These are phyloP conservation scores for Choristoneura rosaceana DNA, from an alignment of 2,888 invertebrate species.

Conservation along the genomic window DNA sequence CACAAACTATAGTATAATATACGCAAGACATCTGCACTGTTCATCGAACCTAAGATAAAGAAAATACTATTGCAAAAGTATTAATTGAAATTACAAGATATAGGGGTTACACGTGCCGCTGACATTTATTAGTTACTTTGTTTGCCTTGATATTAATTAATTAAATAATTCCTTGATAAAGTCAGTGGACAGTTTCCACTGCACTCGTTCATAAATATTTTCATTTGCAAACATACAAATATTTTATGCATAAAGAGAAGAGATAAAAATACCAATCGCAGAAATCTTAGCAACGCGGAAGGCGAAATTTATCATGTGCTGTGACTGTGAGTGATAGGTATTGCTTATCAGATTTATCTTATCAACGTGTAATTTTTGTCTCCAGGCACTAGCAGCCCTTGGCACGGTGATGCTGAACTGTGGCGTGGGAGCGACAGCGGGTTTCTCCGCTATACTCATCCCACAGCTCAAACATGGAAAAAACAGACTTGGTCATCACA, in stretches of 20 bases:
- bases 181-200: background rate
- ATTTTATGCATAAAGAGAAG: background rate
- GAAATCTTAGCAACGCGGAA: background rate
- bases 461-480: slow-evolving; percentile 80
- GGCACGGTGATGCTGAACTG: slow-evolving; percentile 85
- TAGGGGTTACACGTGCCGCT: slow-evolving; percentile 30
- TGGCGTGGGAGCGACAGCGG: slow-evolving; percentile 86
- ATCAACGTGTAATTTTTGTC: slow-evolving; percentile 44
- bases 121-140: slow-evolving; percentile 12
- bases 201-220: background rate
- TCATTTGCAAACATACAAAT: background rate
- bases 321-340: background rate
- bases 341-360: slow-evolving; percentile 2
- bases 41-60: slow-evolving; percentile 24
- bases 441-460: slow-evolving; percentile 87
- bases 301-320: background rate
- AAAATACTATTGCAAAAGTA: slow-evolving; percentile 13
- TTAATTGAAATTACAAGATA: slow-evolving; percentile 12
- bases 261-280: background rate
- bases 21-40: background rate
- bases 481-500: slow-evolving; percentile 66
- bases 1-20: too few species aligned
- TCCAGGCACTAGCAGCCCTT: slow-evolving; percentile 81
- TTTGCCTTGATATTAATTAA: slow-evolving; percentile 1
- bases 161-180: slow-evolving; percentile 7